Conservation (phyloP, 2,888 invertebrate species). For the Scrobipalpa costella region DNA sequence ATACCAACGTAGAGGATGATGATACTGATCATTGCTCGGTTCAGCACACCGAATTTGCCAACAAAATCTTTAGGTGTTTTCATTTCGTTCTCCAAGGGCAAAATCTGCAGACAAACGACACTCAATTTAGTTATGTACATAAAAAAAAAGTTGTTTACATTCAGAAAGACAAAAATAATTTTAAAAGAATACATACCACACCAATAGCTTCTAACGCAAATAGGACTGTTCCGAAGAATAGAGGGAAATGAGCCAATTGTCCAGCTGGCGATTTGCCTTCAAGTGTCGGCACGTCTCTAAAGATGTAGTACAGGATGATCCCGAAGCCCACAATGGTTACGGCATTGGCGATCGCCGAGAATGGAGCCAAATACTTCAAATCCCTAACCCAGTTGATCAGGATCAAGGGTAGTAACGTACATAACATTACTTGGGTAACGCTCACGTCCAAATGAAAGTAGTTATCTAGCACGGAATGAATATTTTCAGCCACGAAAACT, state of each 20-base stretch:
- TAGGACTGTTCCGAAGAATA: constrained; percentile 97
- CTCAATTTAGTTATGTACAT: not conserved
- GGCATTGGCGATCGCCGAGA: constrained; percentile 93
- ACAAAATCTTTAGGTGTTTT: constrained; percentile 91
- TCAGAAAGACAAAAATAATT: not conserved
- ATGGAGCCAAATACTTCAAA: constrained; percentile 92
- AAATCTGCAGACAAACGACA: constrained; percentile 81
- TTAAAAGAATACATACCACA: constrained; percentile 83
- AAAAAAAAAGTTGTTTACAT: constrained; percentile 5
- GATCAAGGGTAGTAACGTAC: constrained; percentile 87
- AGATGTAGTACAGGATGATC: constrained; percentile 92
- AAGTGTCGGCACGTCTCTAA: constrained; percentile 85
- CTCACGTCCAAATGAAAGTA: constrained; percentile 76
- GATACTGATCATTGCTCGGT: constrained; percentile 90
- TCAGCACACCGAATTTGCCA: constrained; percentile 90
- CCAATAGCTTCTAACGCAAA: constrained; percentile 98
- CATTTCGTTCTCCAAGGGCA: constrained; percentile 98
- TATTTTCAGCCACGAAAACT: constrained; percentile 94
- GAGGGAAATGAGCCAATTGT: constrained; percentile 86
- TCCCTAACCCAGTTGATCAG: constrained; percentile 91
- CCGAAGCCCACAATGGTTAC: constrained; percentile 91
- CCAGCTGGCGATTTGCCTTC: constrained; percentile 84
- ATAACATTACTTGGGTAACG: constrained; percentile 85
- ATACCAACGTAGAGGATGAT: constrained; percentile 91
- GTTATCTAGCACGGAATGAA: constrained; percentile 84